Conservation (phyloP, 2,888 invertebrate genomes). For the Strigamia maritima region DNA sequence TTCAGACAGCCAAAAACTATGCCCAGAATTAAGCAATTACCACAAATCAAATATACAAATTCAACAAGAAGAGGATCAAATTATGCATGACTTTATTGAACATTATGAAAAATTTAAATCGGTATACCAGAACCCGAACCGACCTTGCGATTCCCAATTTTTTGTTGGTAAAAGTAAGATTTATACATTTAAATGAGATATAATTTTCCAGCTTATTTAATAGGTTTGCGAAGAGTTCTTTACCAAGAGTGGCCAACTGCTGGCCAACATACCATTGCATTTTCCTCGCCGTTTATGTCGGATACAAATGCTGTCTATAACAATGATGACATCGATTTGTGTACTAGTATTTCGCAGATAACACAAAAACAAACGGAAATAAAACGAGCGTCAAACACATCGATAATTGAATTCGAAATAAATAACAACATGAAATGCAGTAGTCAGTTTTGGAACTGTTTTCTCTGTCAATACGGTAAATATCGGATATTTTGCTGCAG, state of each 20-base stretch:
- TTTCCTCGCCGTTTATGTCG: not conserved
- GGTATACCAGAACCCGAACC: not conserved
- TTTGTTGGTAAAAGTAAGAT: not conserved
- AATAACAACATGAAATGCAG: not conserved
- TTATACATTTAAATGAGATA: not conserved
- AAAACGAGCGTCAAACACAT: not conserved
- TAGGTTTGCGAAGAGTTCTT: not conserved
- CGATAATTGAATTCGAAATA: not conserved
- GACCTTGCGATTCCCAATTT: not conserved
- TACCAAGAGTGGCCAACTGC: not conserved
- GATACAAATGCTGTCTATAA: not conserved
- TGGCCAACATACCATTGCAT: not conserved
- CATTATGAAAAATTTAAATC: not conserved
- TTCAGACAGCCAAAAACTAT: not conserved
- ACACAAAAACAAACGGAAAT: not conserved
- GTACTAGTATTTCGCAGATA: not conserved
- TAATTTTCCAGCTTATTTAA: not conserved
- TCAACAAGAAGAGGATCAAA: not conserved
- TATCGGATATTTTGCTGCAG: not conserved
- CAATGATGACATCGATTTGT: not conserved
- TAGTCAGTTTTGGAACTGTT: not conserved
- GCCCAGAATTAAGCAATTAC: not conserved
- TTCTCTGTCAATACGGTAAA: constrained; percentile 7
- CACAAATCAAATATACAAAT: not conserved
- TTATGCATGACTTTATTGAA: not conserved